Base-by-base conservation (phyloP, 2,888 invertebrate genomes). In the Fissipunctia ypsillon region DNA sequence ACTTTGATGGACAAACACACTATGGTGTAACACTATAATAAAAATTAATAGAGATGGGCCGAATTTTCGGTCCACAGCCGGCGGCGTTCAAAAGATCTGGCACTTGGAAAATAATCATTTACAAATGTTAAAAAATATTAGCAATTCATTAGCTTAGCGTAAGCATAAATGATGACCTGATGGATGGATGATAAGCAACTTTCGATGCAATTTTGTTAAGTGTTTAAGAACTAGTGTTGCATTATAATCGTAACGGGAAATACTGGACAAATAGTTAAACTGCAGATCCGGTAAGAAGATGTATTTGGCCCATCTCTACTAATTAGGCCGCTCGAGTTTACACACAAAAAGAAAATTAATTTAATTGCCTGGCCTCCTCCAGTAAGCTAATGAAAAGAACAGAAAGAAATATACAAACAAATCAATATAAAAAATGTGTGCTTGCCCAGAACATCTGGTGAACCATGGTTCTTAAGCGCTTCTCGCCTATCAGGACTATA, bases 321-420 rank as follows among this genome's bases (percentile, higher is more conserved):
- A 84, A 81, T 72, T 41, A 64, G 50, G 63, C 85, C 65, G 69
- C 67, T 65, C 4, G 50, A 76, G 69, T 76, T 22, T 60, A 67
- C 72, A 81, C 72, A 65, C 66, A 82, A 68, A 78, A 75, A 63
- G 10, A 50, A 84, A 73, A 67, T 54, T 4, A 73, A 68, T 54
- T 54, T 70, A 52, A 81, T 64, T 84, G 82, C 84, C 84, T 84
- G 82, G 77, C 84, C 82, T 81, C 82, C 76, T 19, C 57, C 28
- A 41, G 70, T 65, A 52, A 70, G 73, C 76, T 86, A 77, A 64
- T 52, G 6, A n/a, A 73, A 73, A 68, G 45, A 48, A 73, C 59
- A 56, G 10, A 65, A 45, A 16, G 1, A 19, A n/a, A n/a, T n/a
- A n/a, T 7, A 28, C 5, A n/a, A 61, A 57, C 25, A n/a, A 52